These are phyloP conservation scores for Picathartes gymnocephalus DNA, from an alignment of 2,113 vertebrate genomes.

Conservation along the genomic window DNA sequence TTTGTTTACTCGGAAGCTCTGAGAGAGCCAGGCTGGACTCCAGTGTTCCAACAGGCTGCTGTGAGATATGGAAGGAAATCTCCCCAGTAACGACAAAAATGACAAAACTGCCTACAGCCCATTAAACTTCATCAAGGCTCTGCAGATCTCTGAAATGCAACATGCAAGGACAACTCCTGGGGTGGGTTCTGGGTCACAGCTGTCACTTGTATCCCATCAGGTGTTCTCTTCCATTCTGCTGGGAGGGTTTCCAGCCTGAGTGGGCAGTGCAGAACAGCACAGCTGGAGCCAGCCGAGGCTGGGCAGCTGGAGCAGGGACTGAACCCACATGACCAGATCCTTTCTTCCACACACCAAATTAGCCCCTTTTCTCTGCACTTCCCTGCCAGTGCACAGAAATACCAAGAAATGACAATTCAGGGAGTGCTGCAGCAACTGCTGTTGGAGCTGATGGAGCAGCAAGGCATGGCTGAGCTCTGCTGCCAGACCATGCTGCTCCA, in stretches of 20 bases:
- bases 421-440: background rate
- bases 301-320: background rate
- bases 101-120: background rate
- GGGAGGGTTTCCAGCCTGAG: background rate
- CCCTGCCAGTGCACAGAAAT: background rate
- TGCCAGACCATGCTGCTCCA: rapidly evolving
- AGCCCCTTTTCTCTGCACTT: background rate
- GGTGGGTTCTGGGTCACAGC: background rate
- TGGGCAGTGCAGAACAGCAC: background rate
- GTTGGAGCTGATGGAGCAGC: background rate
- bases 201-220: background rate
- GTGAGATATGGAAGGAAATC: background rate
- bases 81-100: background rate
- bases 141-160: background rate
- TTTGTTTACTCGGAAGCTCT: slow-evolving; percentile 36
- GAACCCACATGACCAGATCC: background rate
- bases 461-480: background rate
- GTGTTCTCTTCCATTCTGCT: background rate
- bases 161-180: background rate
- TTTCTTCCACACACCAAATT: background rate
- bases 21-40: background rate
- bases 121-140: background rate
- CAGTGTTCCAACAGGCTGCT: background rate
- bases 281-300: rapidly evolving
- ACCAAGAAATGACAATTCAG: background rate